A percentile compares a stretch with the other conserved stretches of the same genome.
Evolutionary conservation across 2,113 vertebrate genomes (phyloP).

Genomic region (Neodon shergylaensis): DNA sequence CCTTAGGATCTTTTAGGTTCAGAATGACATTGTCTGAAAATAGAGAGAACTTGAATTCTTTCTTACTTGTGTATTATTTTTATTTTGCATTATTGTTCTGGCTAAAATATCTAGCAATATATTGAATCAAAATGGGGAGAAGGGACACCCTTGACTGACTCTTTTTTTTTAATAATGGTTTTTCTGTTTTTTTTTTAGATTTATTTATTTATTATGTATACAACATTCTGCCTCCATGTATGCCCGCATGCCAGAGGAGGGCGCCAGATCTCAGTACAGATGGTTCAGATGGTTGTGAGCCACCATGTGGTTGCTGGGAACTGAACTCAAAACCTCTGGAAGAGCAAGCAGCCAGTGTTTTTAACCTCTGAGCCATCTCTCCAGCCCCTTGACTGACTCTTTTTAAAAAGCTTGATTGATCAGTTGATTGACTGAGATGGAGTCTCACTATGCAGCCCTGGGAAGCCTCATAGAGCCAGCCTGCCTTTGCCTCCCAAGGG

Average conservation of each 20-base stretch:
- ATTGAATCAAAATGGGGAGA: background rate
- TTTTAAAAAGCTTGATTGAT: background rate
- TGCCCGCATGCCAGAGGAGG: too few species aligned
- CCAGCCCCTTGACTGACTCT: background rate
- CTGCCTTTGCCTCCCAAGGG: background rate
- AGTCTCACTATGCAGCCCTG: background rate
- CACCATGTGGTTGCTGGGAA: too few species aligned
- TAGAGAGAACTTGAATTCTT: background rate
- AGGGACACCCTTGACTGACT: background rate
- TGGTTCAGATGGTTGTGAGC: too few species aligned
- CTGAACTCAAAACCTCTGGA: too few species aligned
- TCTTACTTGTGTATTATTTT: background rate
- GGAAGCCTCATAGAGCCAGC: background rate
- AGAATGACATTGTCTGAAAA: background rate
- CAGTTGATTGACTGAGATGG: background rate
- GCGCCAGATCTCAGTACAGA: too few species aligned
- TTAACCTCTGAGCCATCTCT: too few species aligned
- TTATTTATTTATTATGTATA: too few species aligned
- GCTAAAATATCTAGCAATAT: background rate
- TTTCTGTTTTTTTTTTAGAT: too few species aligned
- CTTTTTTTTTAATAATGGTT: too few species aligned
- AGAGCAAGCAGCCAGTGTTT: too few species aligned
- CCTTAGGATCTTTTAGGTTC: background rate
- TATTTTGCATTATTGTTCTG: background rate
- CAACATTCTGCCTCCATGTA: too few species aligned